Base-by-base conservation (phyloP, 53 echinoderm and acorn worm genomes). In the Luidia sarsii region DNA sequence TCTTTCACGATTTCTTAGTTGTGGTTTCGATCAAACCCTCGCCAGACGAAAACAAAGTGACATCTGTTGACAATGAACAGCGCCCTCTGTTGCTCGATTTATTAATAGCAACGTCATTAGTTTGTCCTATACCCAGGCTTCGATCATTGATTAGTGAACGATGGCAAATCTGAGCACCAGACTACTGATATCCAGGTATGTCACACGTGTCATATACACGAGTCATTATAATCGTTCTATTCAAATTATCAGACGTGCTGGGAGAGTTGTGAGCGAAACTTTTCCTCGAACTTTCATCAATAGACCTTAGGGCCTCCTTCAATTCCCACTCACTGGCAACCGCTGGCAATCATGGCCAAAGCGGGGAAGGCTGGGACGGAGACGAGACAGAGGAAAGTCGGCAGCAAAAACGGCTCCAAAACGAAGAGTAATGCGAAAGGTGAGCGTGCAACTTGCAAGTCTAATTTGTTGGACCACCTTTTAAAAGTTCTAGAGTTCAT, bases 131-230 rank as follows among this genome's bases (percentile, higher is more conserved):
- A 61, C 45, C 77, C 57, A 5, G 16, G n/a, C n/a, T 19, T 27
- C 41, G 24, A 6, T 3, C 0, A 24, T 10, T 20, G 32, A 20
- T 19, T 15, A 46, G 23, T 2, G 1, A 1, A 11, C 4, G 16
- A 3, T 10, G 6, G 7, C 9, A 2, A 75, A 28, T 16, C 15
- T 3, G 23, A 37, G 48, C 20, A 24, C 45, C 77, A 60, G 59
- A 77, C 77, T 61, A 61, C 34, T 30, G 30, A 29, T 59, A 59
- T 41, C 60, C 61, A 57, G 57, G 57, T 28, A 60, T 77, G 77
- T 77, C 77, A 77, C 77, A 77, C 77, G 77, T 77, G 77, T 77
- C 77, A 77, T n/a, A 20, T n/a, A n/a, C n/a, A n/a, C n/a, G n/a
- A n/a, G n/a, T n/a, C n/a, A n/a, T n/a, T n/a, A n/a, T n/a, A n/a